These are phyloP conservation scores for Cryptotis parvus DNA, from an alignment of 2,113 vertebrate species.

Conservation along the genomic window DNA sequence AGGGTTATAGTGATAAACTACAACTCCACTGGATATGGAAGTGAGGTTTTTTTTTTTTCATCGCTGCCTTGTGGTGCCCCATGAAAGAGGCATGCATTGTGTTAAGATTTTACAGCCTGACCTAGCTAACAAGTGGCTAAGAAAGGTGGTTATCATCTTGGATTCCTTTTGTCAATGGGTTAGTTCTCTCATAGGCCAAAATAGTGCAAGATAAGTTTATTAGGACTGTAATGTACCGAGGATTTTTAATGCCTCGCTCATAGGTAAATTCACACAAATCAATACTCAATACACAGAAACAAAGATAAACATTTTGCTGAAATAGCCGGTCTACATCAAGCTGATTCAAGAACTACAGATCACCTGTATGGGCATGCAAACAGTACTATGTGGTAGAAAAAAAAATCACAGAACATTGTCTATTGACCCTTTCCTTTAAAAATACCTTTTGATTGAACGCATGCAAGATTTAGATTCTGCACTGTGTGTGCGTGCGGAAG, in stretches of 20 bases:
- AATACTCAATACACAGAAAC: conserved; percentile 7
- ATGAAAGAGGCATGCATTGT: conserved; percentile 76
- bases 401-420: not conserved
- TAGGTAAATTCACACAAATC: conserved; percentile 71
- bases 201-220: conserved; percentile 81
- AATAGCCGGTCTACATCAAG: conserved; percentile 42
- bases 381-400: not conserved
- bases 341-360: not conserved
- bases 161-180: conserved; percentile 51
- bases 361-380: conserved; percentile 42
- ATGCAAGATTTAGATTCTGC: conserved; percentile 29
- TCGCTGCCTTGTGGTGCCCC: conserved; percentile 74
- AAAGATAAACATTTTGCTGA: conserved; percentile 42
- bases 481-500: not conserved
- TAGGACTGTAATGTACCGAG: conserved; percentile 62
- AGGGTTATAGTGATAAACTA: conserved; percentile 86
- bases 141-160: conserved; percentile 56
- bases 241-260: conserved; percentile 39
- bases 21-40: conserved; percentile 83
- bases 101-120: conserved; percentile 72
- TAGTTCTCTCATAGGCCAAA: conserved; percentile 81
- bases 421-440: conserved; percentile 16
- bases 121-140: conserved; percentile 72
- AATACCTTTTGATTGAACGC: conserved; percentile 22
- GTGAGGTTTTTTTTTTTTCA: conserved; percentile 62